A percentile compares a stretch with the other conserved stretches of the same genome.
These are phyloP conservation scores for Axis porcinus DNA, from an alignment of 2,113 vertebrate species.

Conservation along the genomic window DNA sequence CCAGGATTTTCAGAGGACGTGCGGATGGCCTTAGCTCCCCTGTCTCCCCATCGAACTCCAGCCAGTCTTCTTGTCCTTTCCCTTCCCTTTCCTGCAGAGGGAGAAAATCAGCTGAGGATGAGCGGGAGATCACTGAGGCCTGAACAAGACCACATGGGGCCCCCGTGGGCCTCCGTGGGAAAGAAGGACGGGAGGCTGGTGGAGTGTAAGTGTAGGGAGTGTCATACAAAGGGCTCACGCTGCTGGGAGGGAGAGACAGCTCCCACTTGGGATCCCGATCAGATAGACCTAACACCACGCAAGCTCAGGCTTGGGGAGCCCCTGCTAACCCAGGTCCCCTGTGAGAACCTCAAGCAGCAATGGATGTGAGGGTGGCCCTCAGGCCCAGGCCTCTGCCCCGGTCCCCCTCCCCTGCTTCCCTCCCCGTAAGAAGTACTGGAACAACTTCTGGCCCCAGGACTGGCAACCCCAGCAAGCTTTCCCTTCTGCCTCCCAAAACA, in stretches of 20 bases:
- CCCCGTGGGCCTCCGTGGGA: not conserved
- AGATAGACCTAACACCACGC: fast-evolving
- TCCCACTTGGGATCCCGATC: not conserved
- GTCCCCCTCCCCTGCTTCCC: not conserved
- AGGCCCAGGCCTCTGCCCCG: not conserved
- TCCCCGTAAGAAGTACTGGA: not conserved
- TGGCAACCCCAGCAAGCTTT: not conserved
- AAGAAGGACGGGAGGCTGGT: not conserved
- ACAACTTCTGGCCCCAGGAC: not conserved
- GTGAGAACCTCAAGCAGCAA: not conserved
- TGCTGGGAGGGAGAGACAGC: not conserved
- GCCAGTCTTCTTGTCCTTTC: not conserved
- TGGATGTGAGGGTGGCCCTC: fast-evolving
- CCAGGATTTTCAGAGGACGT: not conserved
- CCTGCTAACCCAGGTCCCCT: not conserved
- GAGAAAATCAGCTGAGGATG: not conserved
- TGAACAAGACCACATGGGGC: not conserved
- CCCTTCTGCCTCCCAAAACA: not conserved
- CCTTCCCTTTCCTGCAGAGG: not conserved
- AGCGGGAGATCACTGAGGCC: not conserved
- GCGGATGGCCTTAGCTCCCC: not conserved
- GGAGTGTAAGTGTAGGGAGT: not conserved
- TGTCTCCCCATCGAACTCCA: not conserved
- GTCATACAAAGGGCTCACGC: not conserved
- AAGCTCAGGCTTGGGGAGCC: not conserved